Percentiles rank a stretch among this genome's conserved stretches.
These are phyloP conservation scores for Tachina grossa DNA, from an alignment of 2,888 invertebrate genomes.

Conservation along the genomic window DNA sequence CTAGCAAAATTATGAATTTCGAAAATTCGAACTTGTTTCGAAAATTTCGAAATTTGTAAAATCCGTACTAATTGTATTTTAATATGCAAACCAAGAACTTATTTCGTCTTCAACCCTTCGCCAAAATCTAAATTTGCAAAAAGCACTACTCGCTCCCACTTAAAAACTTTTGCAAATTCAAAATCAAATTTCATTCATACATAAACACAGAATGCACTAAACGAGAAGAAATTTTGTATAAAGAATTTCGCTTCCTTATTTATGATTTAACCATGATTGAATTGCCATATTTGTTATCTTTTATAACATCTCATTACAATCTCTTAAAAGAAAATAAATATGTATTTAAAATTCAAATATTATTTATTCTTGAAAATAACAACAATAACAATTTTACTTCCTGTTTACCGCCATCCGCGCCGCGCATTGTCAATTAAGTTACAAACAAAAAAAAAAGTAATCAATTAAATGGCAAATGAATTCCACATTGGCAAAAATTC, in stretches of 20 bases:
- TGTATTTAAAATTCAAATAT: slow-evolving; percentile 43
- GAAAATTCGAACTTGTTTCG: slow-evolving; percentile 22
- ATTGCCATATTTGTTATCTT: slow-evolving; percentile 29
- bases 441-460: slow-evolving; percentile 31
- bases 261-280: slow-evolving; percentile 10
- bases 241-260: slow-evolving; percentile 28
- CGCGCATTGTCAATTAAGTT: slow-evolving; percentile 33
- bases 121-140: background rate
- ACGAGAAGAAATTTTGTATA: background rate
- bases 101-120: no score
- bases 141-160: background rate
- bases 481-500: slow-evolving; percentile 61
- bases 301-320: slow-evolving; percentile 38
- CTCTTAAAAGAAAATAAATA: slow-evolving; percentile 14
- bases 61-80: no score
- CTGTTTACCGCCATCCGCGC: slow-evolving; percentile 47
- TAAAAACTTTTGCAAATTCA: background rate
- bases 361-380: slow-evolving; percentile 44
- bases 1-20: background rate
- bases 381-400: slow-evolving; percentile 45
- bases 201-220: background rate
- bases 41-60: background rate
- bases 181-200: background rate
- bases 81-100: no score
- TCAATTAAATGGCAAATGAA: slow-evolving; percentile 65